Percentiles rank a stretch among this genome's conserved stretches.
Evolutionary conservation across 2,113 vertebrate genomes (phyloP).

Genomic region (Paramisgurnus dabryanus): DNA sequence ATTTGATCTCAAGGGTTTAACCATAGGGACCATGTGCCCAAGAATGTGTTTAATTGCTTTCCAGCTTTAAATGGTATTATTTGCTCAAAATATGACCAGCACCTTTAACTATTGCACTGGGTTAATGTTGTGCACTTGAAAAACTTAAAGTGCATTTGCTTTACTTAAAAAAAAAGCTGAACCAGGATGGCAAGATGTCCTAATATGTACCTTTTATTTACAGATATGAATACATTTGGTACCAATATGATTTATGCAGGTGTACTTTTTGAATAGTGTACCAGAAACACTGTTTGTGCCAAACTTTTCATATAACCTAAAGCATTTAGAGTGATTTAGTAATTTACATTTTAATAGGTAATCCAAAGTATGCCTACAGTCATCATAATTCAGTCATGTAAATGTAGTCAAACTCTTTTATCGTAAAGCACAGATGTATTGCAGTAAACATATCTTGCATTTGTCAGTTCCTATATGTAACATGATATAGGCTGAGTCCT

Average conservation of each 20-base stretch:
- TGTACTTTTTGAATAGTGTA: too few relatives aligned
- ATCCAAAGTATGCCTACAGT: not conserved
- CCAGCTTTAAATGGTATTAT: not conserved
- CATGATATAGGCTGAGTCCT: not conserved
- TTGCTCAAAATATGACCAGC: not conserved
- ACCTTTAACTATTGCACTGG: not conserved
- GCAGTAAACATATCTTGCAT: constrained; percentile 22
- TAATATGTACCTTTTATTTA: too few relatives aligned
- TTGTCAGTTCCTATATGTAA: constrained; percentile 11
- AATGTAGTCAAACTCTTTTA: too few relatives aligned
- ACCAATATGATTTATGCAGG: too few relatives aligned
- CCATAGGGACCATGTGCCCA: not conserved
- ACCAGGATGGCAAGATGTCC: too few relatives aligned
- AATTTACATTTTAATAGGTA: not conserved
- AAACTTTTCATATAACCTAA: not conserved
- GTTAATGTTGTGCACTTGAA: too few relatives aligned
- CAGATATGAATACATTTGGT: too few relatives aligned
- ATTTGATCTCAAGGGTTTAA: constrained; percentile 32
- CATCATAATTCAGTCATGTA: not conserved
- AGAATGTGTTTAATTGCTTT: constrained; percentile 15
- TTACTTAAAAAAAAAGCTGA: too few relatives aligned
- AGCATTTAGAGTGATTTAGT: not conserved
- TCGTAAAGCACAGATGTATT: not conserved
- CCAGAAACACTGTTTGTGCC: too few relatives aligned
- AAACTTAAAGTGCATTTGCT: too few relatives aligned